These are phyloP conservation scores for Dinocampus coccinellae DNA, from an alignment of 2,888 invertebrate genomes.

Conservation along the genomic window DNA sequence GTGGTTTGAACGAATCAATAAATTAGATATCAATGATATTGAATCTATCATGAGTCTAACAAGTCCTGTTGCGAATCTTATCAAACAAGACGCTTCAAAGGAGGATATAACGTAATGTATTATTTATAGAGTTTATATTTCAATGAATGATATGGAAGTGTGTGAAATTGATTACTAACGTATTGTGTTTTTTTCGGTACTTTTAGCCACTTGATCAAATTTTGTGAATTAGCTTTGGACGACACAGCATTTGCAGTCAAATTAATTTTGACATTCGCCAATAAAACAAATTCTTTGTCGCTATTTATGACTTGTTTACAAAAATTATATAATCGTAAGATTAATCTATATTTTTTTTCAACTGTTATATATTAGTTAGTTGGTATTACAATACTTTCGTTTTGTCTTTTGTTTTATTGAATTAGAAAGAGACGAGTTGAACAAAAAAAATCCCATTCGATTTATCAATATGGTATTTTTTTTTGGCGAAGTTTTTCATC, in stretches of 20 bases:
- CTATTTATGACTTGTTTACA: slow-evolving; percentile 23
- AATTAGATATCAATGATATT: slow-evolving; percentile 30
- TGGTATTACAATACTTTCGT: not conserved
- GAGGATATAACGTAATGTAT: slow-evolving; percentile 38
- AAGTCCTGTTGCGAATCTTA: slow-evolving; percentile 31
- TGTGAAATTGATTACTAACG: not conserved
- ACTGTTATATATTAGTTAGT: not conserved
- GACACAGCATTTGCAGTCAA: slow-evolving; percentile 50
- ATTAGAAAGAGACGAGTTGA: slow-evolving; percentile 51
- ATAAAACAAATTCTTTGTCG: slow-evolving; percentile 23
- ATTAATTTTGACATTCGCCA: slow-evolving; percentile 37
- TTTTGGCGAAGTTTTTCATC: slow-evolving; percentile 65
- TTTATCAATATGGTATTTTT: slow-evolving; percentile 67
- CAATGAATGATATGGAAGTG: not conserved
- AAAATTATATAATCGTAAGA: slow-evolving; percentile 41
- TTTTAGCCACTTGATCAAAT: slow-evolving; percentile 30
- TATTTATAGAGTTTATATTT: not conserved
- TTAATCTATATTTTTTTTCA: not conserved
- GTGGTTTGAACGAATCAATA: slow-evolving; percentile 41
- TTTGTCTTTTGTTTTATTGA: not conserved
- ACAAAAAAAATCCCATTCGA: slow-evolving; percentile 40
- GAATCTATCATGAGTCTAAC: slow-evolving; percentile 18
- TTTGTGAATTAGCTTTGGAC: slow-evolving; percentile 48
- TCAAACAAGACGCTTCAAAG: slow-evolving; percentile 17
- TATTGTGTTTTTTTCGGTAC: not conserved